phyloP scores from a whole-genome alignment of 2,113 vertebrate genomes.

The Coturnix japonica region DNA sequence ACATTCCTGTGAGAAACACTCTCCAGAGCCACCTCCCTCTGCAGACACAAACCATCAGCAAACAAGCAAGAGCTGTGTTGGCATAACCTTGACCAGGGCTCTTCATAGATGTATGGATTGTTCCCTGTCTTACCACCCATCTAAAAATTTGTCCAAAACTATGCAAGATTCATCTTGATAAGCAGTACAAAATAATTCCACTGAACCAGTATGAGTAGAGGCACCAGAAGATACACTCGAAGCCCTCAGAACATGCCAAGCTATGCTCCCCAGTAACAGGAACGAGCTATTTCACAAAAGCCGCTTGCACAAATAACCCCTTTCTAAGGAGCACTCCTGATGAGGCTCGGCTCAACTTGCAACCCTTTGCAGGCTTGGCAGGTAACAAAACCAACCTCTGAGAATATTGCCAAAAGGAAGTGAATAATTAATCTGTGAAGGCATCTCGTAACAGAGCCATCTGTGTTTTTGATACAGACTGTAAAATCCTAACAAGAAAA shows the following conservation, averaged over 20 bases:
- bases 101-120: neutral
- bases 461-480: neutral
- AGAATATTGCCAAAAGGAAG: neutral
- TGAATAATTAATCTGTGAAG: neutral
- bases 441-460: neutral
- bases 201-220: neutral
- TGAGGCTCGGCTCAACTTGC: neutral
- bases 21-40: neutral
- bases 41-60: neutral
- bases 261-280: neutral
- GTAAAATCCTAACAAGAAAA: neutral
- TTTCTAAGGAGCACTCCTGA: neutral
- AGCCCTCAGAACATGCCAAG: neutral
- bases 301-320: neutral
- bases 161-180: neutral
- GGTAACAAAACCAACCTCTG: neutral
- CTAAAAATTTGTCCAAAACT: neutral
- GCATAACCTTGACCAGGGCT: neutral
- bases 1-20: neutral
- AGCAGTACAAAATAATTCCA: neutral
- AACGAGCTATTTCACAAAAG: neutral
- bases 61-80: fast-evolving
- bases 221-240: neutral
- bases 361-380: neutral
- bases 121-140: neutral